Conservation (phyloP, 1,140 invertebrate species). For the Halyomorpha halys region DNA sequence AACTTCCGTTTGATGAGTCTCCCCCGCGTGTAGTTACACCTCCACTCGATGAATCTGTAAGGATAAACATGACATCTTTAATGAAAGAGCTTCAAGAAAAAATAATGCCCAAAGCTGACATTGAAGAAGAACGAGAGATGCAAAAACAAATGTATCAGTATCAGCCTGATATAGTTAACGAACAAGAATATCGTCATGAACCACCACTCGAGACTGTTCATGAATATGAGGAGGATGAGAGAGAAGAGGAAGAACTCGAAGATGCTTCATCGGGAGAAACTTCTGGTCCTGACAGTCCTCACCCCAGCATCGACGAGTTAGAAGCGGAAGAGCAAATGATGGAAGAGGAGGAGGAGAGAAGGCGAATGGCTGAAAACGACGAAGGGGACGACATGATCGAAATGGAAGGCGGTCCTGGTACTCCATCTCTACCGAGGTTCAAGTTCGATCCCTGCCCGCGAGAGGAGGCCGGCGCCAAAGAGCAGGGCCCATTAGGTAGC, state of each 20-base stretch:
- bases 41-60: conserved; percentile 49
- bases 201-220: background rate
- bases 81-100: conserved; percentile 59
- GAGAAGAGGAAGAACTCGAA: conserved; percentile 9
- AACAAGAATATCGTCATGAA: conserved; percentile 2
- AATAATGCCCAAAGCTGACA: conserved; percentile 38
- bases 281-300: conserved; percentile 73
- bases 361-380: conserved; percentile 34
- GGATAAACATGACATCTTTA: conserved; percentile 66
- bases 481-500: conserved; percentile 52
- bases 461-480: conserved; percentile 34
- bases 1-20: conserved; percentile 38
- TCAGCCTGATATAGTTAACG: conserved; percentile 1
- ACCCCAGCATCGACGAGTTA: conserved; percentile 57
- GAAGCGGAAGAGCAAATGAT: conserved; percentile 44
- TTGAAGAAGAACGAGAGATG: conserved; percentile 15
- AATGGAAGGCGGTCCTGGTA: conserved; percentile 31
- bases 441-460: conserved; percentile 37
- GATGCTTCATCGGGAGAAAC: conserved; percentile 63
- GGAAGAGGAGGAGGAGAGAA: conserved; percentile 35
- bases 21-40: conserved; percentile 2
- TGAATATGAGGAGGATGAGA: conserved; percentile 5
- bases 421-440: conserved; percentile 43
- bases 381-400: conserved; percentile 24
- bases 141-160: too few relatives aligned